Percentiles rank a stretch among this genome's conserved stretches.
These are phyloP conservation scores for Machaerirhynchus nigripectus DNA, from an alignment of 2,113 vertebrate genomes.

Conservation along the genomic window DNA sequence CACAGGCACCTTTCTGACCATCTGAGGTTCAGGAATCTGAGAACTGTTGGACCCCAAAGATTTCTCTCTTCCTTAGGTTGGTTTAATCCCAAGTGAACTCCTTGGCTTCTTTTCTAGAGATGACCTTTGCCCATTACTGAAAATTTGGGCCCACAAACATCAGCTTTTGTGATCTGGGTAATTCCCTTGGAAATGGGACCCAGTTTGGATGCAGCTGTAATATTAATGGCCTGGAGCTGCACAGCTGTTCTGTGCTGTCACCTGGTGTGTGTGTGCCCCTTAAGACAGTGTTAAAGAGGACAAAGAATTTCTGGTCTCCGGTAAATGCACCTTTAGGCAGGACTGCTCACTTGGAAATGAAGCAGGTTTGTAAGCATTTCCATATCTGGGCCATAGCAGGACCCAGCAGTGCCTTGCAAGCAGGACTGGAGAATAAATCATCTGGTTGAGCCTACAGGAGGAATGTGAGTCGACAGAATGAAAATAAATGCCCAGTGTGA, in stretches of 20 bases:
- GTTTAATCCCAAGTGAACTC: not conserved
- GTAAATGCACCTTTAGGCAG: not conserved
- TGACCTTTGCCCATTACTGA: not conserved
- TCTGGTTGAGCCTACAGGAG: slow-evolving; percentile 40
- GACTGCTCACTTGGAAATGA: not conserved
- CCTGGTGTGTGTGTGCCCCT: slow-evolving; percentile 2
- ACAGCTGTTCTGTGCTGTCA: slow-evolving; percentile 48
- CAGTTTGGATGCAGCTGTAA: slow-evolving; percentile 37
- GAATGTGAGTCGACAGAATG: slow-evolving; percentile 47
- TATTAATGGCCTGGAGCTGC: slow-evolving; percentile 49
- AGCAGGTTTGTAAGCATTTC: not conserved
- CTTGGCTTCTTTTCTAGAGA: not conserved
- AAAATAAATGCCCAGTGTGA: slow-evolving; percentile 54
- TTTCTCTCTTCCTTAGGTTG: not conserved
- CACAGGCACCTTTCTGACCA: not conserved
- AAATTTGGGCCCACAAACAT: not conserved
- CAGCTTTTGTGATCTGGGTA: not conserved
- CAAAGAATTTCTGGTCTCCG: not conserved
- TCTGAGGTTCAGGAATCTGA: not conserved
- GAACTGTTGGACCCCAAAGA: not conserved
- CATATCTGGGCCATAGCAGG: slow-evolving; percentile 4
- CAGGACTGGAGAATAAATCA: slow-evolving; percentile 38
- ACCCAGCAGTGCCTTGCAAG: not conserved
- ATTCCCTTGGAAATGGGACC: slow-evolving; percentile 30
- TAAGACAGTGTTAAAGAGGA: slow-evolving; percentile 31